These are phyloP conservation scores for Gymnarchus niloticus DNA, from an alignment of 2,113 vertebrate genomes.

Conservation along the genomic window DNA sequence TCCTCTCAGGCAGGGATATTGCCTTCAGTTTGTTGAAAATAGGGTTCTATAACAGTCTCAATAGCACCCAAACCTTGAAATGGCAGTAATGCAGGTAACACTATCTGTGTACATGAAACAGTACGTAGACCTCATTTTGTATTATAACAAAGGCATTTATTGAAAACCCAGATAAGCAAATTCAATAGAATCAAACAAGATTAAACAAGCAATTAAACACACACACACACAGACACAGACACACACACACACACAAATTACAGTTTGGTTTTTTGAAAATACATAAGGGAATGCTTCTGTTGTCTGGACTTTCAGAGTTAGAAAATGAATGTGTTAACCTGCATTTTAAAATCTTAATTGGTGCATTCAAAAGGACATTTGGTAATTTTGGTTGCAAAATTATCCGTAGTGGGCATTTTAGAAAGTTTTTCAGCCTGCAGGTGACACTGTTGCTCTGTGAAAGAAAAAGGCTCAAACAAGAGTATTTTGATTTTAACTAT, in stretches of 20 bases:
- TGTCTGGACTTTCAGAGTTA: neutral
- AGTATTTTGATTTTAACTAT: neutral
- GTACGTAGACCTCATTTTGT: neutral
- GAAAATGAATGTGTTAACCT: neutral
- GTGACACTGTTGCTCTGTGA: constrained; percentile 53
- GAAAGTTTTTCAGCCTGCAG: constrained; percentile 40
- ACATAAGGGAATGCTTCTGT: no score
- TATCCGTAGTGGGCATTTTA: neutral
- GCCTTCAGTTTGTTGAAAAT: neutral
- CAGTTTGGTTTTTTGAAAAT: no score
- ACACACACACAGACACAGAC: no score
- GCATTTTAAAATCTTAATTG: neutral
- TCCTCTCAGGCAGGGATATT: neutral
- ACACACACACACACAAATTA: no score
- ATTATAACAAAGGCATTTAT: neutral
- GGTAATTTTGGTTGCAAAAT: neutral
- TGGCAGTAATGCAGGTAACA: neutral
- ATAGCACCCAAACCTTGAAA: neutral
- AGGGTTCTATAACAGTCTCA: neutral
- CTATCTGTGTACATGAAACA: neutral
- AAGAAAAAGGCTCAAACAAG: neutral
- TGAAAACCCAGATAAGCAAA: no score
- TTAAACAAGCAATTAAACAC: no score
- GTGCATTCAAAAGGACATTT: neutral
- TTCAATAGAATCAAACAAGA: no score